A percentile compares a stretch with the other conserved stretches of the same genome.
phyloP scores from a whole-genome alignment of 2,888 invertebrate genomes.

The Cheilosia pagana region DNA sequence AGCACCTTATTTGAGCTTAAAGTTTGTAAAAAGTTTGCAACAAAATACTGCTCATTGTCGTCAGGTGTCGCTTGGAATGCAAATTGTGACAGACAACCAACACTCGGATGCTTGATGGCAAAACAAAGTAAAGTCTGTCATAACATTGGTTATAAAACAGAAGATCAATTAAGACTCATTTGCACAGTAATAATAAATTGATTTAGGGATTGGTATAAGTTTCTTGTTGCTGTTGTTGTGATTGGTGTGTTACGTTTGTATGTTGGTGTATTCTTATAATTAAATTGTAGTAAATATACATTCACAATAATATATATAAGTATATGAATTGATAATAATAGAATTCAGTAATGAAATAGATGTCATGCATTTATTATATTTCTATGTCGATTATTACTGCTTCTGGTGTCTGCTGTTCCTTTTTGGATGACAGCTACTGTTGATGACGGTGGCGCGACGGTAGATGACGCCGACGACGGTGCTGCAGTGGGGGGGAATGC shows the following conservation, averaged over 20 bases:
- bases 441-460: constrained; percentile 20
- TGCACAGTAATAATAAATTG: constrained; percentile 31
- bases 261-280: constrained; percentile 39
- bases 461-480: neutral
- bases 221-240: neutral
- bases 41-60: too few species aligned
- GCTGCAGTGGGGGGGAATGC: neutral
- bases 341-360: constrained; percentile 61
- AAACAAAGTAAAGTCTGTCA: too few species aligned
- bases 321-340: constrained; percentile 51
- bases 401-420: constrained; percentile 28
- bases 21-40: neutral
- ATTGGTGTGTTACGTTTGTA: constrained; percentile 23
- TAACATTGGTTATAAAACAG: too few species aligned
- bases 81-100: too few species aligned
- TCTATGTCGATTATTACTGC: constrained; percentile 62
- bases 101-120: too few species aligned
- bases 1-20: neutral
- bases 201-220: neutral
- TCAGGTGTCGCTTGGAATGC: too few species aligned
- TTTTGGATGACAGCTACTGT: constrained; percentile 22
- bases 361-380: constrained; percentile 74
- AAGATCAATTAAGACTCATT: too few species aligned
- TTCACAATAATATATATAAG: constrained; percentile 55
- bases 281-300: constrained; percentile 44